Percentiles rank a stretch among this genome's conserved stretches.
phyloP scores from a whole-genome alignment of 2,113 vertebrate genomes.

The Heterotis niloticus region DNA sequence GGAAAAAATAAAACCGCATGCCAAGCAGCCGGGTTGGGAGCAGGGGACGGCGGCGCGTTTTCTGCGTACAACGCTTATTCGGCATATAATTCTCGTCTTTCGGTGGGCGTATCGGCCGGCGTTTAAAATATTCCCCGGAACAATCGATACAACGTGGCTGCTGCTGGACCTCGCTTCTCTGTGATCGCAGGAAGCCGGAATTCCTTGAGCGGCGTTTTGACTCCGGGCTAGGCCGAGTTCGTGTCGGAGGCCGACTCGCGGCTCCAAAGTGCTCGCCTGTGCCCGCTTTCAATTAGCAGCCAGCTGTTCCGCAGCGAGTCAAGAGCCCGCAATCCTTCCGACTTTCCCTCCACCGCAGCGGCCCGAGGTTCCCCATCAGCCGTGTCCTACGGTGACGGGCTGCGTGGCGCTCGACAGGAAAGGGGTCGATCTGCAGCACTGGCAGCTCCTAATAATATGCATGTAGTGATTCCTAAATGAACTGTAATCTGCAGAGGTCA shows the following conservation, averaged over 20 bases:
- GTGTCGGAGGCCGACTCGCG: slow-evolving; percentile 27
- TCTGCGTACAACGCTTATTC: background rate
- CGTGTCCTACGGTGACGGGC: background rate
- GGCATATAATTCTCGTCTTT: background rate
- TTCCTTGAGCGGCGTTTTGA: slow-evolving; percentile 15
- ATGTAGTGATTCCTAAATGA: slow-evolving; percentile 36
- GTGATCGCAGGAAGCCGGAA: slow-evolving; percentile 19
- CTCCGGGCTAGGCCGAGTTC: slow-evolving; percentile 20
- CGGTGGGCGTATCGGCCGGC: background rate
- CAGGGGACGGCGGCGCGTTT: background rate
- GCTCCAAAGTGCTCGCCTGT: slow-evolving; percentile 35
- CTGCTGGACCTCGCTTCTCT: slow-evolving; percentile 17
- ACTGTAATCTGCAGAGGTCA: slow-evolving; percentile 53
- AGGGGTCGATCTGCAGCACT: slow-evolving; percentile 32
- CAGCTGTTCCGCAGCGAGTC: slow-evolving; percentile 34
- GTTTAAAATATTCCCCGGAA: slow-evolving; percentile 35
- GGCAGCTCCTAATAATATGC: slow-evolving; percentile 39
- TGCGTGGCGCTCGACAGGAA: background rate
- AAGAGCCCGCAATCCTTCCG: slow-evolving; percentile 32
- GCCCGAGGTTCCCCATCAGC: background rate
- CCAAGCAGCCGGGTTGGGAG: too few species aligned
- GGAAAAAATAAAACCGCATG: background rate
- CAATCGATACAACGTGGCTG: slow-evolving; percentile 32
- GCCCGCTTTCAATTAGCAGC: slow-evolving; percentile 47
- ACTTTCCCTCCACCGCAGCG: slow-evolving; percentile 22